phyloP scores from a whole-genome alignment of 2,888 invertebrate genomes.

The Eupithecia inturbata region DNA sequence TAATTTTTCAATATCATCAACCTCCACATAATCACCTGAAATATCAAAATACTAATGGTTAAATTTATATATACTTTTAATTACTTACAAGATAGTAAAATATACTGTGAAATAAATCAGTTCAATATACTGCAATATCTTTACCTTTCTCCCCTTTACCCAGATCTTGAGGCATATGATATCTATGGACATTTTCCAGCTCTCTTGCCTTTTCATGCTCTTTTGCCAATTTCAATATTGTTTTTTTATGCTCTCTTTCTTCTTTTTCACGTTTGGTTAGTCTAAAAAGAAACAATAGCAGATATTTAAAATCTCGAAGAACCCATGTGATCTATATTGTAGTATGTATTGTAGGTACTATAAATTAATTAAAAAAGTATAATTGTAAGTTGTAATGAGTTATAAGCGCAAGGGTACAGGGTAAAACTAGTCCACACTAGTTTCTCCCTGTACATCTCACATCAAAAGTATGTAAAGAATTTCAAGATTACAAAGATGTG shows the following conservation, averaged over 20 bases:
- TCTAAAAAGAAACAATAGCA: slow-evolving; percentile 73
- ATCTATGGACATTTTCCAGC: slow-evolving; percentile 95
- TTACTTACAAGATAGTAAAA: background rate
- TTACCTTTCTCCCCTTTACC: slow-evolving; percentile 88
- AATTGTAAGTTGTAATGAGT: too few species aligned
- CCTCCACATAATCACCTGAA: slow-evolving; percentile 90
- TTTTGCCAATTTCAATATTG: slow-evolving; percentile 94
- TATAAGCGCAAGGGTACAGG: too few species aligned
- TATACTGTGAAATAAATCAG: background rate
- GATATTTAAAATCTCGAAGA: background rate
- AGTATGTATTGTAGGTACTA: too few species aligned
- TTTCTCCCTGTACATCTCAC: background rate
- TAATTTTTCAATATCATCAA: slow-evolving; percentile 92
- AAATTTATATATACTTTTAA: background rate
- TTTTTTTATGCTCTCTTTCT: slow-evolving; percentile 95
- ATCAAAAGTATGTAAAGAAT: background rate
- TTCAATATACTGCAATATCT: background rate
- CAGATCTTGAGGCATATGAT: slow-evolving; percentile 96
- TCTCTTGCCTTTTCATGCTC: slow-evolving; percentile 98
- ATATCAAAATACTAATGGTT: background rate
- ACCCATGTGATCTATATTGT: background rate
- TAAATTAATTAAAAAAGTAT: too few species aligned
- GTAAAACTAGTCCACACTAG: background rate
- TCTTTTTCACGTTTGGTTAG: slow-evolving; percentile 93
- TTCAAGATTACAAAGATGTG: background rate